Percentiles rank a stretch among this genome's conserved stretches.
Conservation (phyloP, 2,888 invertebrate species). For the Coremacera marginata region DNA sequence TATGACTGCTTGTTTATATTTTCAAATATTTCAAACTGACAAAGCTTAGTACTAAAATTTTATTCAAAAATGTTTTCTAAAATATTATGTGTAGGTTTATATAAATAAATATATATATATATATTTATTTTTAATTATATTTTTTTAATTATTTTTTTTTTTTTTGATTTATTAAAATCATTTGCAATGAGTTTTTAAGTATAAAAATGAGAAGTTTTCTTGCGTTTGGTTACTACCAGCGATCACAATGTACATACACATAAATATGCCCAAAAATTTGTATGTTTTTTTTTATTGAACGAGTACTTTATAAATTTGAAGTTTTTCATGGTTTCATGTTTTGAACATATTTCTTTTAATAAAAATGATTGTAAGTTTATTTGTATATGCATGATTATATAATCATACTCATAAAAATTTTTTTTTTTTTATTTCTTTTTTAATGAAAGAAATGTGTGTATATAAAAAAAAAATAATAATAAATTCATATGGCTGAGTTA, state of each 20-base stretch:
- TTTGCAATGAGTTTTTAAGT: constrained; percentile 3
- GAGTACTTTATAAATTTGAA: not conserved
- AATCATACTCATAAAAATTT: not conserved
- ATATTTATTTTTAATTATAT: not conserved
- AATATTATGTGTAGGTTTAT: constrained; percentile 1
- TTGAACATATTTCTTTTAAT: not conserved
- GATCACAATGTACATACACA: constrained; percentile 13
- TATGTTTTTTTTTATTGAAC: not conserved
- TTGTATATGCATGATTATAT: not conserved
- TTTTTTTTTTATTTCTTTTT: too few species aligned
- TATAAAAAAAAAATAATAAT: too few species aligned
- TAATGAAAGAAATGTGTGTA: too few species aligned
- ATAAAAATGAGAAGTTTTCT: not conserved
- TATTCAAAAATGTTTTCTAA: not conserved
- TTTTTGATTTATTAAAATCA: not conserved
- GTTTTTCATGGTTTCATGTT: not conserved
- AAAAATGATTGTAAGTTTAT: not conserved
- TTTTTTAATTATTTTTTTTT: not conserved
- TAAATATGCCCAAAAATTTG: not conserved
- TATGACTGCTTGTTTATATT: too few species aligned
- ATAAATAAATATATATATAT: not conserved
- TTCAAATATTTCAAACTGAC: not conserved
- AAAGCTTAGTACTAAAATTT: not conserved
- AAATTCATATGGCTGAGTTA: too few species aligned
- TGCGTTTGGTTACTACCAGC: constrained; percentile 18